A percentile compares a stretch with the other conserved stretches of the same genome.
phyloP scores from a whole-genome alignment of 2,113 vertebrate genomes.

The Tapirus terrestris region DNA sequence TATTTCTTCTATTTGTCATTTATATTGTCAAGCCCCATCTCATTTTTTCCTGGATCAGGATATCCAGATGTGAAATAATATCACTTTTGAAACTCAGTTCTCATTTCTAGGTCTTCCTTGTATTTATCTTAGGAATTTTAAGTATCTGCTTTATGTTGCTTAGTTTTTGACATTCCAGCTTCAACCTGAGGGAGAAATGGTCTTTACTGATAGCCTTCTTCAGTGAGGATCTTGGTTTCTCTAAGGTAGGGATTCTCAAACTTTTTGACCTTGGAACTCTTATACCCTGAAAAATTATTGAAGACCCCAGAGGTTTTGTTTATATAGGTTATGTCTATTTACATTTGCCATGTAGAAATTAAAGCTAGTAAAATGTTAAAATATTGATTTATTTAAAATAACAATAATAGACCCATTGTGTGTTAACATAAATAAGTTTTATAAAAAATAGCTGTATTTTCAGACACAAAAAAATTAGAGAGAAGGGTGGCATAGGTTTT shows the following conservation, averaged over 20 bases:
- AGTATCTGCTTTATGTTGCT: slow-evolving; percentile 26
- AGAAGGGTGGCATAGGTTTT: neutral
- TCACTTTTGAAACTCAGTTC: slow-evolving; percentile 19
- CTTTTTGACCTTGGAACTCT: neutral
- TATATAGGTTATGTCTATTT: neutral
- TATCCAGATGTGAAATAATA: slow-evolving; percentile 64
- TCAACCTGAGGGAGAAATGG: neutral
- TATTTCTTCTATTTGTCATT: slow-evolving; percentile 14
- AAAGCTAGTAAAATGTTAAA: neutral
- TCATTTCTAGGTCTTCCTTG: slow-evolving; percentile 44
- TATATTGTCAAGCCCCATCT: neutral
- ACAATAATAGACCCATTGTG: neutral
- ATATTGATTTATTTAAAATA: slow-evolving; percentile 6
- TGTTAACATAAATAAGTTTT: neutral
- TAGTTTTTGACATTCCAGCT: slow-evolving; percentile 36
- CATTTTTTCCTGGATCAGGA: slow-evolving; percentile 23
- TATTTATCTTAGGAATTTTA: slow-evolving; percentile 59
- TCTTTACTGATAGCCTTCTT: neutral
- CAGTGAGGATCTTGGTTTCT: neutral
- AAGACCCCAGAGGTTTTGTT: neutral
- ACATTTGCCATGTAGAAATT: neutral
- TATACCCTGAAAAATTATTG: neutral
- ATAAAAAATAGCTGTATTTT: neutral
- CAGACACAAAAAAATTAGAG: neutral
- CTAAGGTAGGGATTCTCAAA: neutral